Percentiles rank a stretch among this genome's conserved stretches.
phyloP scores from a whole-genome alignment of 2,113 vertebrate species.

The Megaceryle maxima region DNA sequence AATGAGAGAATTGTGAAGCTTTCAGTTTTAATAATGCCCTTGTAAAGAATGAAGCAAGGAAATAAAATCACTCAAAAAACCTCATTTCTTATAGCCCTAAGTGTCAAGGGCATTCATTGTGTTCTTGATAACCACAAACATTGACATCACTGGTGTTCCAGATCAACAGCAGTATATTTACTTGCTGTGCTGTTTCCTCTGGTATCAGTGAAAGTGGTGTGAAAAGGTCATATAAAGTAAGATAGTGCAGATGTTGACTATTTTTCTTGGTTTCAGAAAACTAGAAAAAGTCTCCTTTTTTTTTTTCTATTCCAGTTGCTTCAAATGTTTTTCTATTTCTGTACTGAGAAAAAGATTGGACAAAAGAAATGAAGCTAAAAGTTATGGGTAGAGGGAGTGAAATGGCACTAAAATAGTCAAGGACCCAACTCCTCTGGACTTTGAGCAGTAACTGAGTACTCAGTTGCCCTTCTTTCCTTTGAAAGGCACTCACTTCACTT shows the following conservation, averaged over 20 bases:
- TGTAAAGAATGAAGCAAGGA: slow-evolving; percentile 59
- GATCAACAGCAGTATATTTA: slow-evolving; percentile 54
- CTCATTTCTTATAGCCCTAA: slow-evolving; percentile 45
- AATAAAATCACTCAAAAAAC: slow-evolving; percentile 58
- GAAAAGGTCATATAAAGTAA: slow-evolving; percentile 61
- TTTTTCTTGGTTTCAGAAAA: slow-evolving; percentile 23
- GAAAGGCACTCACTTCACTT: neutral
- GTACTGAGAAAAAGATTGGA: neutral
- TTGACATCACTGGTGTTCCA: slow-evolving; percentile 48
- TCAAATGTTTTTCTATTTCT: neutral
- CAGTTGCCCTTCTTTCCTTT: neutral
- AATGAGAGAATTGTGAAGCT: slow-evolving; percentile 66
- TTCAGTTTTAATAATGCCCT: slow-evolving; percentile 72
- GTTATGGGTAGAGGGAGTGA: neutral
- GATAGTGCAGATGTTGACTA: neutral
- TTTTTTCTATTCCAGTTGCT: neutral
- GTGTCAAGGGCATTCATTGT: slow-evolving; percentile 61
- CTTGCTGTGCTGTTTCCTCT: slow-evolving; percentile 11
- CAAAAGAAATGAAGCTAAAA: neutral
- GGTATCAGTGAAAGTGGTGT: slow-evolving; percentile 31
- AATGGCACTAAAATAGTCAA: neutral
- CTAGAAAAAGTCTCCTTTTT: neutral
- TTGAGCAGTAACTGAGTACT: neutral
- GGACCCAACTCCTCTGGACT: neutral
- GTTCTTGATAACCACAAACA: slow-evolving; percentile 43